Evolutionary conservation across 2,797 vertebrate genomes (phyloP).

Genomic region (Galagoides demidoff): DNA sequence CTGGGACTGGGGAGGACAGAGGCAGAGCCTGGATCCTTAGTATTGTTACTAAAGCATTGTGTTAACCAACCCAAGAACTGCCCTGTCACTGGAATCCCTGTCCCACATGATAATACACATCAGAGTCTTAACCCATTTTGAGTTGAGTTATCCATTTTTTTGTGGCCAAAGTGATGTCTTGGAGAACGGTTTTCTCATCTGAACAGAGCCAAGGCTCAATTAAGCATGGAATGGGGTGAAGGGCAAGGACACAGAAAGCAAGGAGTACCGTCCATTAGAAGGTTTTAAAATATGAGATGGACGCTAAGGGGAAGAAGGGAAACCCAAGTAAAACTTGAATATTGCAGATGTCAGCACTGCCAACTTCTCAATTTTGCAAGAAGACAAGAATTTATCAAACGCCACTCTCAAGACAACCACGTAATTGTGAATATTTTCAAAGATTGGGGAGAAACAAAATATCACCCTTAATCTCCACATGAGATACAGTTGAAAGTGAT

Average conservation of each 20-base stretch:
- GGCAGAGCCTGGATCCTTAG: neutral
- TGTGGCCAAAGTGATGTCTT: neutral
- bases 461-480: neutral
- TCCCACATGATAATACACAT: neutral
- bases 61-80: neutral
- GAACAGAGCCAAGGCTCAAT: neutral
- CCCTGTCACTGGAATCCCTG: neutral
- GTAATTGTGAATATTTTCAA: neutral
- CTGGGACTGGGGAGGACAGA: neutral
- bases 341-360: neutral
- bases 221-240: neutral
- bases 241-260: neutral
- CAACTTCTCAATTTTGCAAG: neutral
- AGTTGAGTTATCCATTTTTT: neutral
- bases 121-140: neutral
- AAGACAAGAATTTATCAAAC: neutral
- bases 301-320: neutral
- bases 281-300: neutral
- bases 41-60: neutral
- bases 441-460: neutral
- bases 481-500: neutral
- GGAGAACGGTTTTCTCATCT: neutral
- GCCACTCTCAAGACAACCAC: neutral
- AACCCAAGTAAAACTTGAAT: neutral
- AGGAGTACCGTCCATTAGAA: neutral